Conservation (phyloP, 2,888 invertebrate species). For the Micoletzkya japonica region DNA sequence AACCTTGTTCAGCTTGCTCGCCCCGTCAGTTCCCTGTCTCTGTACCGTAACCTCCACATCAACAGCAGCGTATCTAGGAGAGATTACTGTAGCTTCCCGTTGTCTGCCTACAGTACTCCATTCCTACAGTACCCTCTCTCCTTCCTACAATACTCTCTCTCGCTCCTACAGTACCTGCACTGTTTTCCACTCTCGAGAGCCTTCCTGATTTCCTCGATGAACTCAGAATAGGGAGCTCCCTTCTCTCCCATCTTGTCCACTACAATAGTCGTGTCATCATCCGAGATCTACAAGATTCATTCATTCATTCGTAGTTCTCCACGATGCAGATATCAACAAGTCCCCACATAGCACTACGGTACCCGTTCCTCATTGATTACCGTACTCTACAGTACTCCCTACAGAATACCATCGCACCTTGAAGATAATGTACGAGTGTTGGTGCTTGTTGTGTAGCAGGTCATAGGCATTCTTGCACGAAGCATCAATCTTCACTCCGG, state of each 20-base stretch:
- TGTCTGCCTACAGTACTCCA: not conserved
- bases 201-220: slow-evolving; percentile 59
- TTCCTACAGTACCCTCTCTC: not conserved
- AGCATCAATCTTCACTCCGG: slow-evolving; percentile 62
- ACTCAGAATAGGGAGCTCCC: slow-evolving; percentile 62
- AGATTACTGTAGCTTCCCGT: not conserved
- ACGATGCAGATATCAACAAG: too few relatives aligned
- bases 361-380: not conserved
- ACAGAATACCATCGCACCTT: slow-evolving; percentile 33
- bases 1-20: slow-evolving; percentile 61
- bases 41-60: slow-evolving; percentile 63
- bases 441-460: slow-evolving; percentile 62
- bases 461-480: slow-evolving; percentile 63
- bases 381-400: not conserved
- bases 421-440: slow-evolving; percentile 63
- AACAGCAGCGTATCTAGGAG: slow-evolving; percentile 61
- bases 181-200: slow-evolving; percentile 61
- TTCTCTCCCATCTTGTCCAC: slow-evolving; percentile 64
- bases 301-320: too few relatives aligned
- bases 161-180: slow-evolving; percentile 53
- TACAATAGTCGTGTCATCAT: slow-evolving; percentile 64
- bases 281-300: slow-evolving; percentile 33
- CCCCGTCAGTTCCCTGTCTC: slow-evolving; percentile 63
- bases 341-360: too few relatives aligned
- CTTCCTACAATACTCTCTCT: not conserved